Conservation (phyloP, 2,888 invertebrate genomes). For the Leptinotarsa rubiginosa region DNA sequence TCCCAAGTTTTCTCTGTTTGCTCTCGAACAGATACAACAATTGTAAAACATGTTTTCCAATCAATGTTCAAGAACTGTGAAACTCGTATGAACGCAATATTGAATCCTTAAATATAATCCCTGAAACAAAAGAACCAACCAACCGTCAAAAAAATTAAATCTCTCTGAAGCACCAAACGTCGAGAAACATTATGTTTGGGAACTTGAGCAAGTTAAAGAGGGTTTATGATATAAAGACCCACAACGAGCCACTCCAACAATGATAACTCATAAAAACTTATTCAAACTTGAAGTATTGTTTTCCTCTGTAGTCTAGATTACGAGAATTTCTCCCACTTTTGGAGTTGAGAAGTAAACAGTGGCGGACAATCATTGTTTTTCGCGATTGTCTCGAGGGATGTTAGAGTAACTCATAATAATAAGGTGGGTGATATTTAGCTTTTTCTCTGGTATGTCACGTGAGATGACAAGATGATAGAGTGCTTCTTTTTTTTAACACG, state of each 20-base stretch:
- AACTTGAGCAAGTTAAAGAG: conserved; percentile 29
- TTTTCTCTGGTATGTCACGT: too few species aligned
- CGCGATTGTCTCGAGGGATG: neutral
- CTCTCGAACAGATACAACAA: too few species aligned
- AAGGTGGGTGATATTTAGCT: too few species aligned
- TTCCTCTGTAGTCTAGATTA: conserved; percentile 37
- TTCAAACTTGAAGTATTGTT: conserved; percentile 36
- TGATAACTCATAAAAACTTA: conserved; percentile 42
- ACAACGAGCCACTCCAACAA: conserved; percentile 36
- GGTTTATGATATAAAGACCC: conserved; percentile 40
- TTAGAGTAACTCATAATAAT: too few species aligned
- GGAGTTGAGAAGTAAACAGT: conserved; percentile 8
- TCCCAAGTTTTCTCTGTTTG: too few species aligned
- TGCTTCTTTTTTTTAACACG: too few species aligned
- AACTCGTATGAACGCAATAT: neutral
- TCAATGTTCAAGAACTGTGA: too few species aligned
- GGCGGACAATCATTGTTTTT: neutral
- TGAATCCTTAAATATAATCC: neutral
- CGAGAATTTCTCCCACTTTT: conserved; percentile 16
- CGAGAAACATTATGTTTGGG: conserved; percentile 23
- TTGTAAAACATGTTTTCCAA: too few species aligned
- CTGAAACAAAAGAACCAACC: conserved; percentile 1
- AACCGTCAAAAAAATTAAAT: conserved; percentile 18
- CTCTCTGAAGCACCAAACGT: conserved; percentile 22
- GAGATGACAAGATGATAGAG: too few species aligned